Percentiles rank a stretch among this genome's conserved stretches.
Evolutionary conservation across 2,888 invertebrate genomes (phyloP).

Genomic region (Branchipolynoe longqiensis): DNA sequence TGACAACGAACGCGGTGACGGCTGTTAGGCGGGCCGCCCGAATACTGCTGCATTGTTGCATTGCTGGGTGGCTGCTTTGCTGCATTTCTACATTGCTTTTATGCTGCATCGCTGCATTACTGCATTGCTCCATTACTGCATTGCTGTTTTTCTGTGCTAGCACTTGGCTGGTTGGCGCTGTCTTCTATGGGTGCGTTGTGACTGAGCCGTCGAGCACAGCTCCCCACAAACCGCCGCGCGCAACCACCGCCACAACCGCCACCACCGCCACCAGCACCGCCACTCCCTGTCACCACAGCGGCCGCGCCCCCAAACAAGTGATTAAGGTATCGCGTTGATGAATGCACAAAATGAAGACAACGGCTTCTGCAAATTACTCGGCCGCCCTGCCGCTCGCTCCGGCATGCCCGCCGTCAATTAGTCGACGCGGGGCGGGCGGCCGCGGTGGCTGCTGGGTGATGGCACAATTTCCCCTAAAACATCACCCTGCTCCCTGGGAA

Average conservation of each 20-base stretch:
- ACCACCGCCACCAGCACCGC: no score
- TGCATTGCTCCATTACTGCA: no score
- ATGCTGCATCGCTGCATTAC: no score
- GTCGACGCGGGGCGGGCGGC: neutral
- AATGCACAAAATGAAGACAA: conserved; percentile 35
- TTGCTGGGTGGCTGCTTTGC: no score
- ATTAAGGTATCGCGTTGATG: conserved; percentile 44
- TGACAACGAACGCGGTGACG: neutral
- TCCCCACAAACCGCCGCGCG: no score
- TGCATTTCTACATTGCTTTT: no score
- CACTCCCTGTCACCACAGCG: no score
- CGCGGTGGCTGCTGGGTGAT: neutral
- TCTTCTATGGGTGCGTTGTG: conserved; percentile 25
- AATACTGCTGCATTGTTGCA: no score
- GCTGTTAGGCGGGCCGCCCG: neutral
- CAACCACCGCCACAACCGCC: no score
- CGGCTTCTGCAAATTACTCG: conserved; percentile 11
- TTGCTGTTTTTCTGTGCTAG: no score
- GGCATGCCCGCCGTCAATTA: neutral
- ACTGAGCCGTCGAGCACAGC: neutral
- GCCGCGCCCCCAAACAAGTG: conserved; percentile 21
- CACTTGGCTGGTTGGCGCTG: neutral
- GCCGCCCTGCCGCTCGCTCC: neutral
- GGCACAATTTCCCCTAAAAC: no score
- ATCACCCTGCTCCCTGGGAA: no score